Evolutionary conservation across 2,888 invertebrate species (phyloP).

Genomic region (Pogonocherus hispidulus): DNA sequence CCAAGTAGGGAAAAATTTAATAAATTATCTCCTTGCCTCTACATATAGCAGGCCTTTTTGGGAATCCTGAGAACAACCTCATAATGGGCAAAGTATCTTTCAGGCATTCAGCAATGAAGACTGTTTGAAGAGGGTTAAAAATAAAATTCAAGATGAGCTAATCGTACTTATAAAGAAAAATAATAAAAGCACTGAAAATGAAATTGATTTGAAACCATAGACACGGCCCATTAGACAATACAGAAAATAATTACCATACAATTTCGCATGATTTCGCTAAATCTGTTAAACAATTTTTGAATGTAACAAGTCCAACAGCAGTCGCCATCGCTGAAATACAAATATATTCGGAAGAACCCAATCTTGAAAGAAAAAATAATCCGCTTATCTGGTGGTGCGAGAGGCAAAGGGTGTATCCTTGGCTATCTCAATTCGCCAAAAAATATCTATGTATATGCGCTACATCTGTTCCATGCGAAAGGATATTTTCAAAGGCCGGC

Average conservation of each 20-base stretch:
- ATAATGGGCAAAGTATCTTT: constrained; percentile 37
- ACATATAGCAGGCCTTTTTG: constrained; percentile 21
- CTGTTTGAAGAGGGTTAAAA: constrained; percentile 26
- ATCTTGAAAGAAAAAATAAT: constrained; percentile 30
- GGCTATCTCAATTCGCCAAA: constrained; percentile 25
- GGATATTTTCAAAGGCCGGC: too few relatives aligned
- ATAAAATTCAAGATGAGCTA: constrained; percentile 28
- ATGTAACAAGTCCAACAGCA: constrained; percentile 19
- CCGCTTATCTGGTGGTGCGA: constrained; percentile 28
- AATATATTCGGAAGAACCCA: constrained; percentile 33
- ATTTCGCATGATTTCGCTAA: constrained; percentile 20
- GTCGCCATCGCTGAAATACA: constrained; percentile 27
- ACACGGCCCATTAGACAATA: not conserved
- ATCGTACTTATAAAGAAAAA: constrained; percentile 13
- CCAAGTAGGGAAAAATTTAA: constrained; percentile 26
- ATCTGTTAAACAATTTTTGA: not conserved
- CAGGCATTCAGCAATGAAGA: constrained; percentile 31
- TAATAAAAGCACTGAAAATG: not conserved
- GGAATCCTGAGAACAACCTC: constrained; percentile 32
- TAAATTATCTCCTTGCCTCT: constrained; percentile 27
- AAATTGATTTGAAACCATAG: not conserved
- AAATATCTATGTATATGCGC: constrained; percentile 13
- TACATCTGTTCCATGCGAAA: not conserved
- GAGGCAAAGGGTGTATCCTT: constrained; percentile 26
- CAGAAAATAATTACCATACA: constrained; percentile 5